Conservation (phyloP, 2,797 vertebrate species). For the Microctenopoma steveboyesi region DNA sequence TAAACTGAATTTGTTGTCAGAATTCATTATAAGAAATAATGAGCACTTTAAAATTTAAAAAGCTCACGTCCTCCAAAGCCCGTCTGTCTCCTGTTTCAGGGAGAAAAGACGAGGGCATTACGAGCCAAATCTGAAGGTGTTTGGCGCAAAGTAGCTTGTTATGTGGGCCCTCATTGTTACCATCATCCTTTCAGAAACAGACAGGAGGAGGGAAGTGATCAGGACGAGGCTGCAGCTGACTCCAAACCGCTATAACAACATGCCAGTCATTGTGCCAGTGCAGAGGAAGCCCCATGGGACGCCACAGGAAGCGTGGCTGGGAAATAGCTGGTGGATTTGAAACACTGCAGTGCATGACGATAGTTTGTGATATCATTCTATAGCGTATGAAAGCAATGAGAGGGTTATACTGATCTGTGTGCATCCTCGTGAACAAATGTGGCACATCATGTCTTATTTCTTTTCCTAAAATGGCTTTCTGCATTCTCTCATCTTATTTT, state of each 20-base stretch:
- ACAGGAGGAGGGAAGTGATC: conserved; percentile 48
- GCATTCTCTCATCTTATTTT: conserved; percentile 20
- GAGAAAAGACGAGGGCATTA: conserved; percentile 34
- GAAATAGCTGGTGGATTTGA: not conserved
- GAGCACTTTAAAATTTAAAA: not conserved
- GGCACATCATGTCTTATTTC: conserved; percentile 5
- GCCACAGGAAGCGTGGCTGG: conserved; percentile 1
- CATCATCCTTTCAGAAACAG: conserved; percentile 32
- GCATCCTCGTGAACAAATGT: not conserved
- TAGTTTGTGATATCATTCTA: conserved; percentile 4
- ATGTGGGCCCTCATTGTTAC: conserved; percentile 19
- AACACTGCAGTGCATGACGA: conserved; percentile 9
- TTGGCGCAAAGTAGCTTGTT: conserved; percentile 27
- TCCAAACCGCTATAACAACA: conserved; percentile 40
- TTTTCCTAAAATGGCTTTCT: conserved; percentile 33
- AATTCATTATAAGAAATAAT: not conserved
- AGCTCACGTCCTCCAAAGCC: conserved; percentile 25
- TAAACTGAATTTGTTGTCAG: not conserved
- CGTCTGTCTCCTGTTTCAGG: not conserved
- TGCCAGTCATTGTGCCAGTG: conserved; percentile 29
- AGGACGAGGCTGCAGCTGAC: conserved; percentile 12
- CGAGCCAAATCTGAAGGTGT: conserved; percentile 47
- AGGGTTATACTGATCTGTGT: conserved; percentile 31
- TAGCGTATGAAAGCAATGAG: conserved; percentile 12
- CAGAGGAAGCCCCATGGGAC: conserved; percentile 2